Evolutionary conservation across 2,113 vertebrate species (phyloP).

Genomic region (Origma solitaria): DNA sequence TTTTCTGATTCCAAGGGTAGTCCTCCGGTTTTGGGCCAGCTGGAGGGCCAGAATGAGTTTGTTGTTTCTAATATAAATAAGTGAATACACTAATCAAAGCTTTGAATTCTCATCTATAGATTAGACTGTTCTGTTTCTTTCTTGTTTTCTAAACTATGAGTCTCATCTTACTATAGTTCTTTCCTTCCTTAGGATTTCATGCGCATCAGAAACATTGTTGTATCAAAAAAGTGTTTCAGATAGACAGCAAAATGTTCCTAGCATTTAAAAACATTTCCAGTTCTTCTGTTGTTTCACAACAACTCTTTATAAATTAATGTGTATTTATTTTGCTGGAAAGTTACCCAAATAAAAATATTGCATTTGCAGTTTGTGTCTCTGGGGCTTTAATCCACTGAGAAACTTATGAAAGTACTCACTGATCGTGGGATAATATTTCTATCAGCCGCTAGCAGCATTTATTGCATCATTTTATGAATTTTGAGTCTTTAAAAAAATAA

Average conservation of each 20-base stretch:
- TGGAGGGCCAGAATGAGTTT: background rate
- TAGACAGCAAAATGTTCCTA: background rate
- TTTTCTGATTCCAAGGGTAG: background rate
- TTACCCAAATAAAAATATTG: background rate
- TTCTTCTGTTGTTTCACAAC: background rate
- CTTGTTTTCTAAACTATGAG: background rate
- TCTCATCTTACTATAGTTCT: background rate
- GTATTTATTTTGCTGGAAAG: slow-evolving; percentile 16
- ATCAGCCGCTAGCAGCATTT: background rate
- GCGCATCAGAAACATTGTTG: background rate
- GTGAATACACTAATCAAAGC: background rate
- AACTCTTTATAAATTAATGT: background rate
- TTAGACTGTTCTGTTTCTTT: background rate
- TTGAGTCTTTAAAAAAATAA: background rate
- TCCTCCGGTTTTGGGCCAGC: background rate
- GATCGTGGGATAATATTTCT: background rate
- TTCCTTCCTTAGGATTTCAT: background rate
- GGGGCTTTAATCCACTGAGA: background rate
- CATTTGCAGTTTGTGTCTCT: background rate
- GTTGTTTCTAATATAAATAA: background rate
- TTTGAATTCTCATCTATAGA: background rate
- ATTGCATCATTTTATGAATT: background rate
- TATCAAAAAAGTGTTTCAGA: background rate
- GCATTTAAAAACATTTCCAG: background rate
- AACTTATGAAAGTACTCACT: background rate